A percentile compares a stretch with the other conserved stretches of the same genome.
phyloP scores from a whole-genome alignment of 2,888 invertebrate genomes.

The Rapana venosa region DNA sequence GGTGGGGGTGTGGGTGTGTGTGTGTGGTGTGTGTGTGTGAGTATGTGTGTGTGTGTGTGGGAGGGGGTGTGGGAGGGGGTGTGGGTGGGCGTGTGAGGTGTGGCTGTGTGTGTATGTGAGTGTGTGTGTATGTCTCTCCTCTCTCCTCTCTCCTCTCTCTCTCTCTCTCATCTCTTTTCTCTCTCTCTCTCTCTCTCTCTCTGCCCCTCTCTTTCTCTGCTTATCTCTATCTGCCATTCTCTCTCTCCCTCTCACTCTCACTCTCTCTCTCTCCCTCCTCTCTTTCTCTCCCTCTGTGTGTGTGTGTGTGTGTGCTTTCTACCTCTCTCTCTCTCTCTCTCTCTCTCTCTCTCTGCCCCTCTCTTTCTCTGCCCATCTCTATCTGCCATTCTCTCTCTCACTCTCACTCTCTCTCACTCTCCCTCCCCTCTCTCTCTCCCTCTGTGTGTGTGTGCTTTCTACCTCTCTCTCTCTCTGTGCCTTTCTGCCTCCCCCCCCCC shows the following conservation, averaged over 20 bases:
- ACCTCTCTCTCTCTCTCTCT: too few relatives aligned
- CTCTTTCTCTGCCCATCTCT: not conserved
- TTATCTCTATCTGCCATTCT: too few relatives aligned
- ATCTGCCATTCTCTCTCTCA: too few relatives aligned
- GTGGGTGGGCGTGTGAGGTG: not conserved
- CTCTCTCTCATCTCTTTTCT: not conserved
- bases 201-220: too few relatives aligned
- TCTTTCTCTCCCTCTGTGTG: too few relatives aligned
- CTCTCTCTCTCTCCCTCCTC: too few relatives aligned
- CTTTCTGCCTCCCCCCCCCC: not conserved
- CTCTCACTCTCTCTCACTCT: not conserved
- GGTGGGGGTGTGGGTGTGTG: not conserved
- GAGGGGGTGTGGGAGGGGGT: not conserved
- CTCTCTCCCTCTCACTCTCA: too few relatives aligned
- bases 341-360: not conserved
- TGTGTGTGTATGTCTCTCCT: not conserved
- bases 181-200: too few relatives aligned
- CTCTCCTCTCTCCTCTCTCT: not conserved
- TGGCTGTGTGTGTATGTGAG: not conserved
- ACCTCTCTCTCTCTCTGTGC: not conserved
- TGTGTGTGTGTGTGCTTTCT: too few relatives aligned
- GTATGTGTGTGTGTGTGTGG: slow-evolving; percentile 18
- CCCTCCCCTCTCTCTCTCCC: not conserved
- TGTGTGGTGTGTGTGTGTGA: not conserved
- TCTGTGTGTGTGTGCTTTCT: too few relatives aligned